These are phyloP conservation scores for Thysanoteuthis rhombus DNA, from an alignment of 2,888 invertebrate genomes.

Conservation along the genomic window DNA sequence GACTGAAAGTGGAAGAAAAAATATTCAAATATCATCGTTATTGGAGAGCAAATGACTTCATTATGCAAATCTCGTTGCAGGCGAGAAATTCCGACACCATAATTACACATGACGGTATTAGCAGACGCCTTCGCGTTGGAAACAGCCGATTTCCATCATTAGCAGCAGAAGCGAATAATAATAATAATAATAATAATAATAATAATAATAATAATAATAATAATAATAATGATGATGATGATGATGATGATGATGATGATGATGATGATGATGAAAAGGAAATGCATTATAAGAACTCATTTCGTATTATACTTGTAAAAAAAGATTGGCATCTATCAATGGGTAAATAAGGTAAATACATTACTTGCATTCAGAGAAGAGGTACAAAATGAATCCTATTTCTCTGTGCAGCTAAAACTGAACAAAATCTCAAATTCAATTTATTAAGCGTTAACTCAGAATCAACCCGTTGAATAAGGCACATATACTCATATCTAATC, in stretches of 20 bases:
- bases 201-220: background rate
- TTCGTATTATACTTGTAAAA: background rate
- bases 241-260: no score
- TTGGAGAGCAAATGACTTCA: background rate
- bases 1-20: background rate
- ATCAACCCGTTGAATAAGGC: background rate
- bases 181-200: background rate
- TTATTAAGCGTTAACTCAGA: background rate
- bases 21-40: background rate
- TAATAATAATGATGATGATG: background rate
- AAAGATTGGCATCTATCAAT: background rate
- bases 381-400: background rate
- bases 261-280: no score
- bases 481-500: no score
- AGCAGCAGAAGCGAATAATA: background rate
- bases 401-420: background rate
- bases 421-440: background rate
- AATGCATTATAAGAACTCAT: background rate
- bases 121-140: background rate
- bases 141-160: background rate
- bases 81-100: background rate
- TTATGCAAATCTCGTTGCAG: slow-evolving; percentile 12
- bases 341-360: background rate
- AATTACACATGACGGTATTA: background rate
- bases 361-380: background rate